These are phyloP conservation scores for Poecilobothrus nobilitatus DNA, from an alignment of 2,888 invertebrate genomes.

Conservation along the genomic window DNA sequence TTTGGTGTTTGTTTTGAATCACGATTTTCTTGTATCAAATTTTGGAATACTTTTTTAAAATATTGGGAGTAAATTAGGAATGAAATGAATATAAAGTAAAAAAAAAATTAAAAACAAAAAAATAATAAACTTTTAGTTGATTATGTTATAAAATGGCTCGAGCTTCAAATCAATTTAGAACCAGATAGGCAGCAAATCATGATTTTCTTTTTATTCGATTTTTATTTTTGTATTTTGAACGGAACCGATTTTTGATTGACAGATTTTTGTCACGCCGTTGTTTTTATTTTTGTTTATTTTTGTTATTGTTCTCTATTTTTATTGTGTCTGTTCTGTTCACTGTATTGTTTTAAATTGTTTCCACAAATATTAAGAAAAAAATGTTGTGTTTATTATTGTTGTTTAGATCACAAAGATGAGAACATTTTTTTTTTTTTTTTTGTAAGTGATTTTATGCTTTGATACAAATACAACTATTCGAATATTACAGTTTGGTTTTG, in stretches of 20 bases:
- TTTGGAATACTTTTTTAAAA: neutral
- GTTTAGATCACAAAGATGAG: too few species aligned
- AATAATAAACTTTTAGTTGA: too few species aligned
- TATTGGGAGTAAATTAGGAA: neutral
- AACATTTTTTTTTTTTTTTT: too few species aligned
- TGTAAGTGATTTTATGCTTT: too few species aligned
- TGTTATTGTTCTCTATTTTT: neutral
- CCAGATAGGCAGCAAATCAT: neutral
- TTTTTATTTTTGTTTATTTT: neutral
- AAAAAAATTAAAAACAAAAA: neutral
- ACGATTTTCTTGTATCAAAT: neutral
- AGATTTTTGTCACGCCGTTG: neutral
- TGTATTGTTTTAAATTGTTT: too few species aligned
- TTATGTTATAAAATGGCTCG: neutral
- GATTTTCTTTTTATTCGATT: neutral
- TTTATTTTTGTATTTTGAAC: neutral
- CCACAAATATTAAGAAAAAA: too few species aligned
- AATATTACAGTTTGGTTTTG: too few species aligned
- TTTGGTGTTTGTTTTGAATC: neutral
- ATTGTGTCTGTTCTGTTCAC: too few species aligned
- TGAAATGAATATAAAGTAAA: neutral
- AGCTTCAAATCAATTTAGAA: neutral
- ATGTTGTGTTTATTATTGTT: too few species aligned
- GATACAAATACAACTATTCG: too few species aligned
- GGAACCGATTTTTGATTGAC: constrained; percentile 3